Evolutionary conservation across 2,113 vertebrate genomes (phyloP), one percentile per base, ranked within the genome.

Genomic region (Nothoprocta pentlandii): DNA sequence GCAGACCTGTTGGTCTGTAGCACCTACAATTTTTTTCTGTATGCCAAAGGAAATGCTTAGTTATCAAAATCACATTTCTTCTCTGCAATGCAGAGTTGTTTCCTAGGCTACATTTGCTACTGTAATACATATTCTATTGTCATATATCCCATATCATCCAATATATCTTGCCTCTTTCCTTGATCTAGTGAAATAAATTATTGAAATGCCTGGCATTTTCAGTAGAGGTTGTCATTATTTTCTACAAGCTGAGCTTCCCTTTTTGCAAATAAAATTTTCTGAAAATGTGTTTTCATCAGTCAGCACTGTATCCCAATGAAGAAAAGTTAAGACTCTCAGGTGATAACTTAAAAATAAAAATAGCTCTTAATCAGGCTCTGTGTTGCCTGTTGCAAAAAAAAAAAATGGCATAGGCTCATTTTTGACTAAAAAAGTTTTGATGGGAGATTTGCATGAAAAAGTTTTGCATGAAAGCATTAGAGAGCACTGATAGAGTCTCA

Each of bases 81-180:
- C 73, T 75, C 95, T 95, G 96, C 94, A 96, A 75, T 93, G 94
- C 93, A 93, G 94, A 4, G 36, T 90, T 94, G 88, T 94, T 96
- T 93, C 93, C 88, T 90, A 95, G 93, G 92, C 92, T 95, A 86
- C 94, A 84, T 94, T 92, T 95, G 39, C 62, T 68, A 42, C 32
- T 71, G 8, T 42, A 86, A 88, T 88, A 23, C 42, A 73, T 64
- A 68, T 61, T 42, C 66, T 92, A 36, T 64, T 92, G 80, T 86
- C 80, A 78, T 14, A 58, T 95, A 79, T 21, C 47, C 56, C 36
- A 79, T 21, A 44, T 42, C 30, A 41, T 64, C 73, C 82, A 25
- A 23, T 66, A 53, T 22, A 20, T 89, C 95, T 94, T 88, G 51
- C 25, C 71, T 75, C 47, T 13, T 68, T 80, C 58, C 16, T 80